Percentiles rank a stretch among this genome's conserved stretches.
phyloP scores from a whole-genome alignment of 2,888 invertebrate genomes.

The Arrhopalites spinosus region DNA sequence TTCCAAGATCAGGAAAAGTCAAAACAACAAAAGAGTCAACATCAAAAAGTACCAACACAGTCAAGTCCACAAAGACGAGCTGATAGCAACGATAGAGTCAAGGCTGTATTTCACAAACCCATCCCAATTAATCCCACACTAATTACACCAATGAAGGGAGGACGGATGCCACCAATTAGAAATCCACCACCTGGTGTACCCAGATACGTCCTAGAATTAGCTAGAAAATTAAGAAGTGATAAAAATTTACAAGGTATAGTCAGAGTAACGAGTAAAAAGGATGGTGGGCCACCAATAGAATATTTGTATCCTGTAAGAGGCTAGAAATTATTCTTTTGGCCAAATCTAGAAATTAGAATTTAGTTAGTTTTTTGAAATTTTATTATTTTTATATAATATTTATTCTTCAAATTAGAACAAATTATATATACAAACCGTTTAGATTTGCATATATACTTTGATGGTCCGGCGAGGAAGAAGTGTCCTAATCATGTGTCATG shows the following conservation, averaged over 20 bases:
- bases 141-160: slow-evolving; percentile 28
- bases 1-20: slow-evolving; percentile 44
- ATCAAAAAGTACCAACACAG: slow-evolving; percentile 15
- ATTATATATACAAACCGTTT: background rate
- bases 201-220: slow-evolving; percentile 49
- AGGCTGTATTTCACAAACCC: slow-evolving; percentile 44
- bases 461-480: background rate
- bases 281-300: slow-evolving; percentile 45
- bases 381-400: slow-evolving; percentile 3
- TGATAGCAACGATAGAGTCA: background rate
- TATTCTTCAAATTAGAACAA: background rate
- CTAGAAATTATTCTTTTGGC: slow-evolving; percentile 12
- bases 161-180: no score
- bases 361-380: background rate
- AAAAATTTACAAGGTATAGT: slow-evolving; percentile 51
- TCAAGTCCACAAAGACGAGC: background rate
- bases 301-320: slow-evolving; percentile 52
- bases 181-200: slow-evolving; percentile 41
- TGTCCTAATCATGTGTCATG: background rate
- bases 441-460: background rate
- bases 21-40: slow-evolving; percentile 32
- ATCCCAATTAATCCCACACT: slow-evolving; percentile 47
- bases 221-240: slow-evolving; percentile 48
- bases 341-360: background rate
- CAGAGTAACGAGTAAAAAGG: slow-evolving; percentile 45